Percentiles rank a stretch among this genome's conserved stretches.
phyloP scores from a whole-genome alignment of 2,797 vertebrate species.

The Anguilla anguilla region DNA sequence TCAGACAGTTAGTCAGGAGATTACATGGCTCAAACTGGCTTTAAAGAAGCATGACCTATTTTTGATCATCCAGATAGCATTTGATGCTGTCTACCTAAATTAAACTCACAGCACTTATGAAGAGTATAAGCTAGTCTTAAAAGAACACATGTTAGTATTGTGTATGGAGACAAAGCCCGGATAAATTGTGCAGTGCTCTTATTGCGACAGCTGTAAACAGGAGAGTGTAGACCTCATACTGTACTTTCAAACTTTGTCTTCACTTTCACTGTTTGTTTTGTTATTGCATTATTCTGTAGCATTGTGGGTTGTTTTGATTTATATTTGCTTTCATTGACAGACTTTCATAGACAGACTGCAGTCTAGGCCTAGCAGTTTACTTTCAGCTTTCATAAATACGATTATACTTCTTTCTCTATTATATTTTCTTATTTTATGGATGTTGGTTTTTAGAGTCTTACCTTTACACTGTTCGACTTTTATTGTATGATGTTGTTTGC shows the following conservation, averaged over 20 bases:
- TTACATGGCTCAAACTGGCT: conserved; percentile 76
- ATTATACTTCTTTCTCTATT: not conserved
- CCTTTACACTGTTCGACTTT: not conserved
- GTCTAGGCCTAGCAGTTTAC: not conserved
- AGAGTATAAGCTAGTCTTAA: conserved; percentile 74
- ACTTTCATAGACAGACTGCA: not conserved
- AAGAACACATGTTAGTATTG: conserved; percentile 76
- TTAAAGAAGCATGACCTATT: conserved; percentile 78
- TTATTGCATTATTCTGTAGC: not conserved
- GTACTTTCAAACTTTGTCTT: conserved; percentile 68
- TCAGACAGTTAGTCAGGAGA: conserved; percentile 72
- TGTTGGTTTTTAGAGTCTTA: not conserved
- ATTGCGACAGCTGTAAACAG: conserved; percentile 77
- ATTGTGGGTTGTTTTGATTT: conserved; percentile 2
- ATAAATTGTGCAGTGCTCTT: conserved; percentile 74
- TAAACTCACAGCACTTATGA: conserved; percentile 67
- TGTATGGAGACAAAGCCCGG: conserved; percentile 75
- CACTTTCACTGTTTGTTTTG: not conserved
- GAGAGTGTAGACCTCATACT: conserved; percentile 64
- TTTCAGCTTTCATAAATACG: not conserved
- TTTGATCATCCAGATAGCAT: conserved; percentile 74
- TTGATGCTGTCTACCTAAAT: conserved; percentile 76
- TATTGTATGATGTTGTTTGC: conserved; percentile 3
- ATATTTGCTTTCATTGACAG: not conserved
- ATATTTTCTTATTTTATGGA: conserved; percentile 5